These are phyloP conservation scores for Nannoperca australis DNA, from an alignment of 2,797 vertebrate species.

Conservation along the genomic window DNA sequence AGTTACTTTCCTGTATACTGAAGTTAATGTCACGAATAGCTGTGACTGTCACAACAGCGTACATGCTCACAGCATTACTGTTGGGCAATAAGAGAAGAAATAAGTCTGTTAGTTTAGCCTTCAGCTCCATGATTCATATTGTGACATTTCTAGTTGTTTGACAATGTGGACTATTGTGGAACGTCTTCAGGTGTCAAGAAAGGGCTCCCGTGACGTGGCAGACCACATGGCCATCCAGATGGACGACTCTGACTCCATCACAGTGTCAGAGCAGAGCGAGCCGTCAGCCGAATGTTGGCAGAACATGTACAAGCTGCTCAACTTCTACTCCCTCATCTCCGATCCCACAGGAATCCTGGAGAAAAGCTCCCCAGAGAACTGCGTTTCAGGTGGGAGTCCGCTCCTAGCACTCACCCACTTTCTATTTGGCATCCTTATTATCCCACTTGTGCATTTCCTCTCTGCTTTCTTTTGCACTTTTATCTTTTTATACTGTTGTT, in stretches of 20 bases:
- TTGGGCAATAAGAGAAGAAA: not conserved
- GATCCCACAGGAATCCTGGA: slow-evolving; percentile 98
- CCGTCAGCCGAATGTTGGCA: slow-evolving; percentile 99
- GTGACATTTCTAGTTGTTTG: slow-evolving; percentile 7
- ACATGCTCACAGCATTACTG: not conserved
- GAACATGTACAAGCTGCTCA: slow-evolving; percentile 99
- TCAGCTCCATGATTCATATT: not conserved
- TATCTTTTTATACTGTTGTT: not conserved
- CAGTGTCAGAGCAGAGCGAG: slow-evolving; percentile 98
- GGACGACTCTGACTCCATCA: slow-evolving; percentile 99
- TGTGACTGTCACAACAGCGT: not conserved
- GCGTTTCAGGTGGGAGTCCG: slow-evolving; percentile 76
- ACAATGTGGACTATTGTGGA: slow-evolving; percentile 3
- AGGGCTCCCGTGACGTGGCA: slow-evolving; percentile 96
- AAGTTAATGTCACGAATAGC: not conserved
- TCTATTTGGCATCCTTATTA: slow-evolving; percentile 1
- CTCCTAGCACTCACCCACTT: slow-evolving; percentile 9
- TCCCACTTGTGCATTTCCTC: not conserved
- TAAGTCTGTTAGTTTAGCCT: slow-evolving; percentile 17
- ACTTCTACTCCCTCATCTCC: slow-evolving; percentile 99
- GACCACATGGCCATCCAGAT: slow-evolving; percentile 97
- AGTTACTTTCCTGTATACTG: not conserved
- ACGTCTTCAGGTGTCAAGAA: slow-evolving; percentile 88
- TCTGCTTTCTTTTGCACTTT: not conserved
- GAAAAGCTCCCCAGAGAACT: slow-evolving; percentile 92